Conservation (phyloP, 2,797 vertebrate species). For the Catharus ustulatus region DNA sequence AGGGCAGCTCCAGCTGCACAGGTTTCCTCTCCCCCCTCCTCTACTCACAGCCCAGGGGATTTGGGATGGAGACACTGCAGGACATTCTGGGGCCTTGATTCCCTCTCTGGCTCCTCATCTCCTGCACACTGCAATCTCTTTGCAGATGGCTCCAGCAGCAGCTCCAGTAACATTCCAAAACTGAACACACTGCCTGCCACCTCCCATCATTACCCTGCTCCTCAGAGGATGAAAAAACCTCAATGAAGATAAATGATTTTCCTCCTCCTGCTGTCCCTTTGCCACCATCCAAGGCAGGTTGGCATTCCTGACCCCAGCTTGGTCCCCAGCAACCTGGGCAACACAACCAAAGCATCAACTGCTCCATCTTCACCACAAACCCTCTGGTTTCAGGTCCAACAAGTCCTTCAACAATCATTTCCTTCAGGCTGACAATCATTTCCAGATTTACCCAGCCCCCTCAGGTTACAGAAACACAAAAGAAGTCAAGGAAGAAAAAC, state of each 20-base stretch:
- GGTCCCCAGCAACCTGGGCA: neutral
- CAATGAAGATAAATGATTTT: neutral
- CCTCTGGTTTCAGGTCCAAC: neutral
- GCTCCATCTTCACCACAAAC: neutral
- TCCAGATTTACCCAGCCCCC: neutral
- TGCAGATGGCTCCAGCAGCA: neutral
- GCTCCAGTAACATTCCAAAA: neutral
- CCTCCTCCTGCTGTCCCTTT: neutral
- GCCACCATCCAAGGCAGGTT: neutral
- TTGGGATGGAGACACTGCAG: neutral
- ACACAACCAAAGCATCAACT: neutral
- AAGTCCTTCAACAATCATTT: neutral
- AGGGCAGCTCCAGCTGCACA: neutral
- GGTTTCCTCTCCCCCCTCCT: neutral
- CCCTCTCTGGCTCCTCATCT: neutral
- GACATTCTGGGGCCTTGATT: neutral
- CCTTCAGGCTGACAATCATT: neutral
- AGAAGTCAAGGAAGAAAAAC: neutral
- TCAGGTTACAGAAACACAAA: neutral
- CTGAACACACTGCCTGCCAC: neutral
- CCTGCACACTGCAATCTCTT: neutral
- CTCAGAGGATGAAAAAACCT: neutral
- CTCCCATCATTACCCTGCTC: neutral
- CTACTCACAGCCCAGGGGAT: neutral
- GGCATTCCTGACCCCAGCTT: neutral